A percentile compares a stretch with the other conserved stretches of the same genome.
phyloP scores from a whole-genome alignment of 2,113 vertebrate genomes.

The Cnemophilus loriae region DNA sequence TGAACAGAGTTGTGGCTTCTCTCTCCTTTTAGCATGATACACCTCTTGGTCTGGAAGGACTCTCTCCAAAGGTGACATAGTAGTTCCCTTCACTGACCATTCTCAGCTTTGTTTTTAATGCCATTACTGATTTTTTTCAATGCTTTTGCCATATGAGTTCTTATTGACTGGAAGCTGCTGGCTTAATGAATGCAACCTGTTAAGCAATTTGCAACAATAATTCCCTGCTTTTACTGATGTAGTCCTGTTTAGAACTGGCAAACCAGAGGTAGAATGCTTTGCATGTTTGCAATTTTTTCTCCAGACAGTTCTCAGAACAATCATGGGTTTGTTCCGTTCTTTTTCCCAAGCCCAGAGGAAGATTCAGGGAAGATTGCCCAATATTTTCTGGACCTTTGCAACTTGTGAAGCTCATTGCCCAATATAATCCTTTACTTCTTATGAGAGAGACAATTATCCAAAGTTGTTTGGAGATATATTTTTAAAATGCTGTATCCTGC shows the following conservation, averaged over 20 bases:
- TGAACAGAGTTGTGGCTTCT: neutral
- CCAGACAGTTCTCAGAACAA: neutral
- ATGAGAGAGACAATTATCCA: neutral
- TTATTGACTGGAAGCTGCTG: neutral
- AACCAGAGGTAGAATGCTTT: neutral
- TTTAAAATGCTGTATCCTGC: neutral
- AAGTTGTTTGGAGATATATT: neutral
- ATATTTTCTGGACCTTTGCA: neutral
- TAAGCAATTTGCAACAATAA: neutral
- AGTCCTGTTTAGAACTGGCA: neutral
- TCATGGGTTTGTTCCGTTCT: neutral
- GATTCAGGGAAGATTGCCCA: conserved; percentile 1
- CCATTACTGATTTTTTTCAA: neutral
- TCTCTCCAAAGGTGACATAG: neutral
- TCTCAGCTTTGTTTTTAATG: neutral
- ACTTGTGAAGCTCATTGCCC: neutral
- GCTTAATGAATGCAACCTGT: neutral
- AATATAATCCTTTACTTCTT: neutral
- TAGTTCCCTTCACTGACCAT: neutral
- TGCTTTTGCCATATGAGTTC: neutral
- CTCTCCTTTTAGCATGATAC: neutral
- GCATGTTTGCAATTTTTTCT: conserved; percentile 4
- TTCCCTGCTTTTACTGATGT: neutral
- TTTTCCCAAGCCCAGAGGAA: neutral
- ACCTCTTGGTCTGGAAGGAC: neutral